A percentile compares a stretch with the other conserved stretches of the same genome.
Conservation (phyloP, 2,888 invertebrate genomes). For the Phrixothrix hirtus region DNA sequence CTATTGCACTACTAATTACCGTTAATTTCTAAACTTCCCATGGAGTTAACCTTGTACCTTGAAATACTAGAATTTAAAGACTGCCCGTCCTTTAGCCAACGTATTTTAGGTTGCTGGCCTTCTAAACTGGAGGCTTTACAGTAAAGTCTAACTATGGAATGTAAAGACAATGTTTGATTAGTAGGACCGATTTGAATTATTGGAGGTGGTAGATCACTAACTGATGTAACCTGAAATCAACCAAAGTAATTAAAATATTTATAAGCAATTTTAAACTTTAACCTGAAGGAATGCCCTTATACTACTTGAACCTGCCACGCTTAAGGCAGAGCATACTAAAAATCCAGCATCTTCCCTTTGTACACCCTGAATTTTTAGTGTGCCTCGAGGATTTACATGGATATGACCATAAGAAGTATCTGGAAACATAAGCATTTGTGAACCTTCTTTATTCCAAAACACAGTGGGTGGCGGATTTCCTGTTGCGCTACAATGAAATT, state of each 20-base stretch:
- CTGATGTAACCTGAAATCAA: conserved; percentile 75
- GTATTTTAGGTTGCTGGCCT: conserved; percentile 72
- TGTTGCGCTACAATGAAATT: conserved; percentile 87
- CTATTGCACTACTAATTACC: too few relatives aligned
- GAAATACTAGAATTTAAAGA: conserved; percentile 57
- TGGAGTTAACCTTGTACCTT: conserved; percentile 63
- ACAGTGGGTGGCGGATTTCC: conserved; percentile 91
- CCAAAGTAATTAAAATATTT: too few relatives aligned
- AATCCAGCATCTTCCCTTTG: conserved; percentile 71
- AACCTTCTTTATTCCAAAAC: conserved; percentile 95
- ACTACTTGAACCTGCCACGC: conserved; percentile 88
- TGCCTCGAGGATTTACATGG: conserved; percentile 69
- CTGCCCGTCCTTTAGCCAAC: conserved; percentile 78
- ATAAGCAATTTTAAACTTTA: too few relatives aligned
- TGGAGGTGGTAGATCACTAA: conserved; percentile 80
- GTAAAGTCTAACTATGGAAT: conserved; percentile 76
- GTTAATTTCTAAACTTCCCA: conserved; percentile 76
- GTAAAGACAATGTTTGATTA: conserved; percentile 84
- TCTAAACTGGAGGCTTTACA: conserved; percentile 69
- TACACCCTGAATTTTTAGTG: conserved; percentile 68
- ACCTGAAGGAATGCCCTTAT: conserved; percentile 86
- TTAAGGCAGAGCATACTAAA: conserved; percentile 92
- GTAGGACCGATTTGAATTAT: conserved; percentile 84
- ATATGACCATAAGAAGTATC: conserved; percentile 74
- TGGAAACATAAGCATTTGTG: conserved; percentile 81